phyloP scores from a whole-genome alignment of 2,113 vertebrate genomes.

The Eurystomus gularis region DNA sequence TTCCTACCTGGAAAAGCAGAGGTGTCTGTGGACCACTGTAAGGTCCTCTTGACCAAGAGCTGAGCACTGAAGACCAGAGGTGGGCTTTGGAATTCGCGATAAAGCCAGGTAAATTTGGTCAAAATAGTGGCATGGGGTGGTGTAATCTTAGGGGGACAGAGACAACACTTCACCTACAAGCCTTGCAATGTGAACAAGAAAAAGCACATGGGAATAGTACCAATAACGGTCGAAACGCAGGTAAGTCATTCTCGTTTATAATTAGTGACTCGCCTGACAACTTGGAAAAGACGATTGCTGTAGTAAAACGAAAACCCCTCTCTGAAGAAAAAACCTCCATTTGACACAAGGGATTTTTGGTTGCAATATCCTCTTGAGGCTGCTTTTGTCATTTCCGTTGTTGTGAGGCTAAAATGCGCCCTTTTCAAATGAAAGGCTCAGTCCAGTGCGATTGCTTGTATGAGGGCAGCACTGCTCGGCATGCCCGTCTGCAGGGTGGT shows the following conservation, averaged over 20 bases:
- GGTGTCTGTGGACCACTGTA: rapidly evolving
- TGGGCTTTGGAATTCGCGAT: neutral
- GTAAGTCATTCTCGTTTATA: neutral
- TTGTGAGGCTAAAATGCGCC: neutral
- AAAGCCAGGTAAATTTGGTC: neutral
- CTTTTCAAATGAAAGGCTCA: neutral
- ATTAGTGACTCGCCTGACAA: neutral
- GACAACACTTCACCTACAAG: neutral
- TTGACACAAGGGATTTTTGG: neutral
- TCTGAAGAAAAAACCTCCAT: neutral
- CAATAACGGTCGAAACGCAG: neutral
- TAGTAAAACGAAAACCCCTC: neutral
- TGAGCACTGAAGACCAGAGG: neutral
- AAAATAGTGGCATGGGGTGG: rapidly evolving
- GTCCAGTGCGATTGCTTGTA: neutral
- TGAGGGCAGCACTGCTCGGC: neutral
- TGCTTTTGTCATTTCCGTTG: neutral
- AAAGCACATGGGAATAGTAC: neutral
- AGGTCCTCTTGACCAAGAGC: neutral
- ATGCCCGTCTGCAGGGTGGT: too few species aligned
- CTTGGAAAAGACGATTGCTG: neutral
- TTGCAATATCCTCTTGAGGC: neutral
- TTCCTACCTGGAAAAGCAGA: neutral
- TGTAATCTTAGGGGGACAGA: neutral
- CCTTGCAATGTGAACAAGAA: neutral